phyloP scores from a whole-genome alignment of 2,888 invertebrate species.

The Calliphora vomitoria region DNA sequence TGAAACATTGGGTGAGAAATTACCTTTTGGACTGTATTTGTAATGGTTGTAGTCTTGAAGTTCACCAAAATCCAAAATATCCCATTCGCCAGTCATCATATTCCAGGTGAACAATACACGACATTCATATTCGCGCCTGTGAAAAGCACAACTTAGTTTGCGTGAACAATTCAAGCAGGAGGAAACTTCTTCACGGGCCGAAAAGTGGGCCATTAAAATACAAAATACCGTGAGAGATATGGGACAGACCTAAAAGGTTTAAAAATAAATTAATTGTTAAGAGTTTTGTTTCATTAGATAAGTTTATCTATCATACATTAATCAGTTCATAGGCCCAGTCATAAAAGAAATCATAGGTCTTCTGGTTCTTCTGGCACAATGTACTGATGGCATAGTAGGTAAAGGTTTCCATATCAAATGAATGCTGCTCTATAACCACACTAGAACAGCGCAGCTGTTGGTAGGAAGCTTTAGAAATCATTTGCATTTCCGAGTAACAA shows the following conservation, averaged over 20 bases:
- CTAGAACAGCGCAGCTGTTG: slow-evolving; percentile 83
- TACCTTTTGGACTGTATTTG: slow-evolving; percentile 76
- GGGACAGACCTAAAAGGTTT: slow-evolving; percentile 80
- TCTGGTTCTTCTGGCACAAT: slow-evolving; percentile 84
- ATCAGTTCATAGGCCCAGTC: slow-evolving; percentile 84
- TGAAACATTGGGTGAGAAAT: slow-evolving; percentile 73
- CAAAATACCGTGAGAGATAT: slow-evolving; percentile 82
- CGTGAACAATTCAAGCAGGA: slow-evolving; percentile 82
- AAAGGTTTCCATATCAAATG: slow-evolving; percentile 84
- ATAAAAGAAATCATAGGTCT: slow-evolving; percentile 84
- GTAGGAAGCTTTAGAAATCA: slow-evolving; percentile 84
- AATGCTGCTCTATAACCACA: slow-evolving; percentile 84
- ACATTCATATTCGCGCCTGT: slow-evolving; percentile 83
- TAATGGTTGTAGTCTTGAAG: slow-evolving; percentile 80
- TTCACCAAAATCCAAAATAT: slow-evolving; percentile 84
- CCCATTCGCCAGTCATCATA: slow-evolving; percentile 83
- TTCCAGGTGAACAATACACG: slow-evolving; percentile 84
- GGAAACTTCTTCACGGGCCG: slow-evolving; percentile 83
- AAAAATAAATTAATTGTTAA: slow-evolving; percentile 9
- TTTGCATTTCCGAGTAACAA: slow-evolving; percentile 85
- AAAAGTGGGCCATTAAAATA: slow-evolving; percentile 84
- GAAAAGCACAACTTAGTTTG: slow-evolving; percentile 82
- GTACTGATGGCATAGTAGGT: slow-evolving; percentile 84
- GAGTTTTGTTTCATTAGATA: neutral
- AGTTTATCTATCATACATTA: slow-evolving; percentile 77